Evolutionary conservation across 2,888 invertebrate species (phyloP).

Genomic region (Callyntrura sp.): DNA sequence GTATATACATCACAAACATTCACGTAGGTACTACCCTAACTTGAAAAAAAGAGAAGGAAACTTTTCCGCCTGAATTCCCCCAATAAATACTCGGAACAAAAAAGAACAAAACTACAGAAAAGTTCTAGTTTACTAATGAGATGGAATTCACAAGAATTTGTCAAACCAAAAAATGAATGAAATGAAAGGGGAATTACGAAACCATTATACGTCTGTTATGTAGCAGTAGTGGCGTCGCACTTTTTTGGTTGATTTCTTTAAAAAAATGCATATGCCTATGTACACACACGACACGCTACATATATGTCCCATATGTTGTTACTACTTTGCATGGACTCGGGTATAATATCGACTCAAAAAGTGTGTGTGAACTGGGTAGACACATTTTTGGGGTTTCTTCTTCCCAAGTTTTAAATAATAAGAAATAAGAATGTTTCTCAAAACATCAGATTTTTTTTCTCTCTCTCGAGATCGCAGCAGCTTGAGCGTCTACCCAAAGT

Average conservation of each 20-base stretch:
- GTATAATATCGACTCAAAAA: background rate
- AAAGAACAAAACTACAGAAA: background rate
- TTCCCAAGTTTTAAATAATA: too few species aligned
- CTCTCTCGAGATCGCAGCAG: background rate
- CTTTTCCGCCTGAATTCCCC: constrained; percentile 16
- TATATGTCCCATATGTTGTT: too few species aligned
- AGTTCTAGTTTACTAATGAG: constrained; percentile 46
- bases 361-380: background rate
- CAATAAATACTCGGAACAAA: constrained; percentile 42
- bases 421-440: background rate
- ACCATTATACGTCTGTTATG: background rate
- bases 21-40: too few species aligned
- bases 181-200: constrained; percentile 47
- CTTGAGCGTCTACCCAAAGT: too few species aligned
- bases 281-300: background rate
- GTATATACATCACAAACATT: background rate
- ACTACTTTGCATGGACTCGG: background rate
- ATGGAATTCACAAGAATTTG: constrained; percentile 57
- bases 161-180: constrained; percentile 31
- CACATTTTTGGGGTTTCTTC: background rate
- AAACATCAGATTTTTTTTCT: background rate
- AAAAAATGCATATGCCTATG: background rate
- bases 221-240: too few species aligned
- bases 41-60: background rate
- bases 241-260: background rate